A percentile compares a stretch with the other conserved stretches of the same genome.
Evolutionary conservation across 2,888 invertebrate genomes (phyloP).

Genomic region (Anaspis maculata): DNA sequence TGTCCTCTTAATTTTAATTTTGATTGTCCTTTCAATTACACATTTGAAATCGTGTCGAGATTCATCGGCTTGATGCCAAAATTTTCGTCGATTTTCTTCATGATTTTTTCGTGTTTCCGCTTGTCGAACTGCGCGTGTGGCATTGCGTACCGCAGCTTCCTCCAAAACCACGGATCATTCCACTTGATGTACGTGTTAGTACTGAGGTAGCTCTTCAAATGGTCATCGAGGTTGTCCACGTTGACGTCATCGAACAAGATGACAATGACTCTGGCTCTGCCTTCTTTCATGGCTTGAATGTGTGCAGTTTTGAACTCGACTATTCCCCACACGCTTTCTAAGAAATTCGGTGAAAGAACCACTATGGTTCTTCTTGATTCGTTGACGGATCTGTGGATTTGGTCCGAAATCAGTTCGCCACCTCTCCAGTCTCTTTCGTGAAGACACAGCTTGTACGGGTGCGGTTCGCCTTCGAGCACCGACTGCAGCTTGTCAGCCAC

Average conservation of each 20-base stretch:
- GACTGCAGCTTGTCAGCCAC: constrained; percentile 56
- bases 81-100: constrained; percentile 29
- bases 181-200: constrained; percentile 72
- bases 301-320: constrained; percentile 67
- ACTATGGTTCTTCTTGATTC: constrained; percentile 60
- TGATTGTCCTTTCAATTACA: too few relatives aligned
- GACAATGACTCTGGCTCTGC: constrained; percentile 49
- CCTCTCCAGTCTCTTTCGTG: constrained; percentile 65
- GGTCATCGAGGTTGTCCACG: constrained; percentile 51
- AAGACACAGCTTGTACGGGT: constrained; percentile 60
- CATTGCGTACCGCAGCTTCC: constrained; percentile 63
- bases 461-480: constrained; percentile 53
- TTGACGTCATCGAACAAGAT: constrained; percentile 57
- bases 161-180: constrained; percentile 76
- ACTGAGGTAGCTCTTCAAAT: constrained; percentile 58
- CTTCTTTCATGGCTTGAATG: constrained; percentile 31
- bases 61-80: too few relatives aligned
- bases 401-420: constrained; percentile 63
- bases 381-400: constrained; percentile 61
- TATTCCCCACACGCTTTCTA: constrained; percentile 64
- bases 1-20: too few relatives aligned
- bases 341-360: constrained; percentile 59
- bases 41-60: too few relatives aligned
- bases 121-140: too few relatives aligned
- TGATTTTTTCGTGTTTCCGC: constrained; percentile 25